Base-by-base conservation (phyloP, 2,888 invertebrate genomes). In the Sarcophaga caerulescens region DNA sequence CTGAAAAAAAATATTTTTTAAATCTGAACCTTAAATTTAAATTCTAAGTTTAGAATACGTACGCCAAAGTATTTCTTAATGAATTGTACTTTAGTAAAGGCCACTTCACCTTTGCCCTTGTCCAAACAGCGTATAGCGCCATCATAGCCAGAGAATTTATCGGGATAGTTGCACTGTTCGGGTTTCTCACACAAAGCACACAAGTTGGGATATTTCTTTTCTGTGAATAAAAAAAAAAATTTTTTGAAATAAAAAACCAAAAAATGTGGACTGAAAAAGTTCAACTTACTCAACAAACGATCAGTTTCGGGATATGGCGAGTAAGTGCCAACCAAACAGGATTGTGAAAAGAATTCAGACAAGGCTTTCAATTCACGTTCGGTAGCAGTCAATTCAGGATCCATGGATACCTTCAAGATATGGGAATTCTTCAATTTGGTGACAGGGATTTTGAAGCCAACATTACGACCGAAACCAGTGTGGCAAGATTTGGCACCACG, bases 301-400 rank as follows among this genome's bases (percentile, higher is more conserved):
- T 96, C 96, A 57, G 96, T 96, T 66, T 95, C 95, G 0, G 95
- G 94, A 93, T 97, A 96, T 0, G 96, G 95, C 0, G 97, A 96
- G 95, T 97, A 97, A 85, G 94, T 94, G 69, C 98, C 98, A 17
- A 98, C 98, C 75, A 98, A 95, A 90, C 98, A 98, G 70, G 97
- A 97, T 90, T 96, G 94, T 12, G 94, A 94, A 93, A 98, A 98
- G 93, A 97, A 96, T 19, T 95, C 94, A 0, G 97, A 96, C 0
- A 97, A 94, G 0, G 97, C 96, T 88, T 96, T 96, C 3, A 98
- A 94, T 90, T 98, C 97, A 89, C 98, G 96, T 91, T 97, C 97
- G 66, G 92, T 92, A n/a, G 93, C 92, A 12, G 92, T 91, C 11
- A 93, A 88, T 75, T 91, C 88, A 4, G 92, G 90, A 89, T 93